Percentiles rank a stretch among this genome's conserved stretches.
phyloP scores from a whole-genome alignment of 2,888 invertebrate species.

The Branchinecta sandiegonensis region DNA sequence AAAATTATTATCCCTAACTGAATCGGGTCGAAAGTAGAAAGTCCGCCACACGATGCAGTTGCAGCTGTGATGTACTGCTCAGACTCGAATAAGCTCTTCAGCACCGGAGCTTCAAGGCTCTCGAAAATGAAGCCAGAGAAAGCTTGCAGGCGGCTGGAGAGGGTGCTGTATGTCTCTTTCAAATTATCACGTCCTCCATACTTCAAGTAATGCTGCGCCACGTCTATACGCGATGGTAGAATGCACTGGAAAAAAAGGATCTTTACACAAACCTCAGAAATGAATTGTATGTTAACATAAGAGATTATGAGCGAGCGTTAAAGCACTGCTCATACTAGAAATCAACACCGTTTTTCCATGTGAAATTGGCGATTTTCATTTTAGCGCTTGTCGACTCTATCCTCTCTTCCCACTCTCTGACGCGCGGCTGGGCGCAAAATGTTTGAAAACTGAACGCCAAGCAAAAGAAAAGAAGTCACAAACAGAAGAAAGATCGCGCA shows the following conservation, averaged over 20 bases:
- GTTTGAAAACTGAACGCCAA: too few species aligned
- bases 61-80: background rate
- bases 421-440: too few species aligned
- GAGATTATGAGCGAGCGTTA: too few species aligned
- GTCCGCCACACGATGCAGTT: conserved; percentile 5
- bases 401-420: too few species aligned
- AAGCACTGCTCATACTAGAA: too few species aligned
- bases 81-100: background rate
- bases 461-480: too few species aligned
- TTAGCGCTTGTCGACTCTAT: too few species aligned
- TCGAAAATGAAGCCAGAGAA: background rate
- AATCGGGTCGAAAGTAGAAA: background rate
- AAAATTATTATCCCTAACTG: background rate
- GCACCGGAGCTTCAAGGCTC: background rate
- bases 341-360: too few species aligned
- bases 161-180: background rate
- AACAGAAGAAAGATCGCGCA: too few species aligned
- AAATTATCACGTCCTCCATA: background rate
- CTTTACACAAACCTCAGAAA: too few species aligned
- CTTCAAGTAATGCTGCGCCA: background rate
- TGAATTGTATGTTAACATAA: too few species aligned
- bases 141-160: conserved; percentile 4
- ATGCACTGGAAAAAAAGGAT: background rate
- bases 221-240: background rate
- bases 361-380: too few species aligned